phyloP scores from a whole-genome alignment of 2,888 invertebrate genomes.

The Tetramorium bicarinatum region DNA sequence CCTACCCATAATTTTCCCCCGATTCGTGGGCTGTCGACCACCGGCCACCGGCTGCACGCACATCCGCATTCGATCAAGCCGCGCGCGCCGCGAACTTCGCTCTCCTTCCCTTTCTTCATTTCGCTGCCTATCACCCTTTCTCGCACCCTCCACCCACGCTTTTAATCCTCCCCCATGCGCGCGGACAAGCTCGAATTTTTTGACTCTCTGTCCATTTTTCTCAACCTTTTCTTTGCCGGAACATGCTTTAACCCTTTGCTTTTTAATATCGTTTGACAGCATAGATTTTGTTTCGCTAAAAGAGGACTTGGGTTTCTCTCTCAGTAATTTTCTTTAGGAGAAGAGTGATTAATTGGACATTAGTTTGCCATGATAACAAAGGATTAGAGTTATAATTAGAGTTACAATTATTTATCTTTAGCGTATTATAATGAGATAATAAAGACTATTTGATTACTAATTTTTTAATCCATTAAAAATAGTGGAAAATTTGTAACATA shows the following conservation, averaged over 20 bases:
- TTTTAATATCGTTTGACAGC: not conserved
- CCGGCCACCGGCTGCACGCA: slow-evolving; percentile 81
- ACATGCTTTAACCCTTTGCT: not conserved
- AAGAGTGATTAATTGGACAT: not conserved
- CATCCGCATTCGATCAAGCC: slow-evolving; percentile 84
- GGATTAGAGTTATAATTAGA: not conserved
- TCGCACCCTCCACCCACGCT: slow-evolving; percentile 8
- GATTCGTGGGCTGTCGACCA: slow-evolving; percentile 79
- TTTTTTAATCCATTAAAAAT: not conserved
- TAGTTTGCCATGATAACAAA: not conserved
- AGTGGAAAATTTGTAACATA: not conserved
- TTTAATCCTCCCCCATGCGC: slow-evolving; percentile 17
- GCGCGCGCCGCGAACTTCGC: slow-evolving; percentile 60
- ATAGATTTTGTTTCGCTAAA: not conserved
- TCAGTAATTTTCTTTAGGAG: not conserved
- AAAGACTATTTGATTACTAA: not conserved
- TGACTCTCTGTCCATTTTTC: slow-evolving; percentile 11
- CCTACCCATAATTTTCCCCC: slow-evolving; percentile 82
- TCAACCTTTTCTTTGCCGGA: not conserved
- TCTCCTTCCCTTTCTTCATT: slow-evolving; percentile 12
- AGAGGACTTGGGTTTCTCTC: not conserved
- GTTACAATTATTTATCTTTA: not conserved
- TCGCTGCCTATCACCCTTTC: not conserved
- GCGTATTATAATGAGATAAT: not conserved
- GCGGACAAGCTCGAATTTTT: slow-evolving; percentile 30